These are phyloP conservation scores for Aurelia aurita DNA, from an alignment of 30 jellyfish, hydroid and myxozoan genomes.

Conservation along the genomic window DNA sequence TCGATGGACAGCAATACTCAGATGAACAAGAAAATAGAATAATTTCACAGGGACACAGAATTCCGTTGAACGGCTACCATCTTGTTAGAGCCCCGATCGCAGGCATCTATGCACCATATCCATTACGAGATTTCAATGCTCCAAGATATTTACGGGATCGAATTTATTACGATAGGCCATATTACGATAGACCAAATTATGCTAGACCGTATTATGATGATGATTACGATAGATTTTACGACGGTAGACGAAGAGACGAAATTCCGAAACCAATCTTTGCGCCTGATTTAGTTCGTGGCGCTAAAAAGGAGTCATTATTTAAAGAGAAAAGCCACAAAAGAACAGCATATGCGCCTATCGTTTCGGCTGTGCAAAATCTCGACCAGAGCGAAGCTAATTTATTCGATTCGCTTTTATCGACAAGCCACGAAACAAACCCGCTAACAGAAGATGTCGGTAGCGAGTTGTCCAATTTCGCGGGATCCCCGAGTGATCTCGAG, in stretches of 20 bases:
- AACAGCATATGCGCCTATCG: constrained; percentile 58
- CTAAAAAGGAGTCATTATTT: constrained; percentile 25
- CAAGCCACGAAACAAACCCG: constrained; percentile 35
- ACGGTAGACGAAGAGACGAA: constrained; percentile 16
- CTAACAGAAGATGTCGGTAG: constrained; percentile 35
- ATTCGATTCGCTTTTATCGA: constrained; percentile 46
- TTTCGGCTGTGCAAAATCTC: constrained; percentile 63
- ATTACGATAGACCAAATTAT: constrained; percentile 1
- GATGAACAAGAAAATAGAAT: too few species aligned
- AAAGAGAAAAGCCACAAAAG: constrained; percentile 9
- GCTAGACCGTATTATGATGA: not conserved
- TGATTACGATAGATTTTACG: constrained; percentile 21
- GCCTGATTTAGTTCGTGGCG: constrained; percentile 12
- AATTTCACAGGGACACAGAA: too few species aligned
- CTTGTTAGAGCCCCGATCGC: constrained; percentile 28
- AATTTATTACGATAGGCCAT: constrained; percentile 7
- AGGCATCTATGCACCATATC: constrained; percentile 14
- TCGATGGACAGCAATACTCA: too few species aligned
- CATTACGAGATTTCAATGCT: not conserved
- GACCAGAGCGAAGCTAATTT: constrained; percentile 61
- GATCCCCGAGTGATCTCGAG: constrained; percentile 53
- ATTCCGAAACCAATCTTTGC: constrained; percentile 26
- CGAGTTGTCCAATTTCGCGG: constrained; percentile 52
- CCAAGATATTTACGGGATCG: constrained; percentile 26
- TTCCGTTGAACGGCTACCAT: constrained; percentile 16